Evolutionary conservation across 2,113 vertebrate species (phyloP).

Genomic region (Neolamprologus sp.): DNA sequence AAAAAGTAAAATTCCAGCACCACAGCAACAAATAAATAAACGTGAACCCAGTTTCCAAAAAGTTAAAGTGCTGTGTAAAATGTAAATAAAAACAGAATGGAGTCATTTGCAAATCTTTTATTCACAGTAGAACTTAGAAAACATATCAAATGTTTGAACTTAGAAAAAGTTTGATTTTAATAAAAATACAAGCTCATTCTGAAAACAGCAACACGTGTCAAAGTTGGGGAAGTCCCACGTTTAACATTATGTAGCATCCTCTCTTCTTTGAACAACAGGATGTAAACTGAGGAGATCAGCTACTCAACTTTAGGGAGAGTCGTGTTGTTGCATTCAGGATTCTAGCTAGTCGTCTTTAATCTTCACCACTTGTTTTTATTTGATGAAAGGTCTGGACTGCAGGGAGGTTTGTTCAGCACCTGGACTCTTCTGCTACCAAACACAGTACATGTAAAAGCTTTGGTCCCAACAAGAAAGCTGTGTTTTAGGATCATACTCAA

Average conservation of each 20-base stretch:
- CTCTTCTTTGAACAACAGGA: background rate
- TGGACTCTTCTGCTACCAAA: background rate
- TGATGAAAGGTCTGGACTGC: background rate
- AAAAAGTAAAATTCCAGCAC: background rate
- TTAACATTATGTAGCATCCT: background rate
- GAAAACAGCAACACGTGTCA: background rate
- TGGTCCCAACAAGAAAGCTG: background rate
- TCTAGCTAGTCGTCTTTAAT: background rate
- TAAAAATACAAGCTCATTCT: background rate
- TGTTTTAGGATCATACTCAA: background rate
- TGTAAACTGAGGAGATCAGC: background rate
- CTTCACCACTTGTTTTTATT: background rate
- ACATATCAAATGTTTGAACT: background rate
- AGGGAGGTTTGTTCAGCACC: background rate
- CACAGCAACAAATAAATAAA: background rate
- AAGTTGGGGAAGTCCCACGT: fast-evolving
- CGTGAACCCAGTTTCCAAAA: background rate
- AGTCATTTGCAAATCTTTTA: background rate
- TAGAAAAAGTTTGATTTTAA: background rate
- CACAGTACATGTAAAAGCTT: background rate
- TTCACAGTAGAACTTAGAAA: background rate
- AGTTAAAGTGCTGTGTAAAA: background rate
- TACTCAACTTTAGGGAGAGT: background rate
- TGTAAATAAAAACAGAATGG: background rate
- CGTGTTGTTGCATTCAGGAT: background rate